Percentiles rank a stretch among this genome's conserved stretches.
Conservation (phyloP, 2,113 vertebrate species). For the Psittacula cyanocephala region DNA sequence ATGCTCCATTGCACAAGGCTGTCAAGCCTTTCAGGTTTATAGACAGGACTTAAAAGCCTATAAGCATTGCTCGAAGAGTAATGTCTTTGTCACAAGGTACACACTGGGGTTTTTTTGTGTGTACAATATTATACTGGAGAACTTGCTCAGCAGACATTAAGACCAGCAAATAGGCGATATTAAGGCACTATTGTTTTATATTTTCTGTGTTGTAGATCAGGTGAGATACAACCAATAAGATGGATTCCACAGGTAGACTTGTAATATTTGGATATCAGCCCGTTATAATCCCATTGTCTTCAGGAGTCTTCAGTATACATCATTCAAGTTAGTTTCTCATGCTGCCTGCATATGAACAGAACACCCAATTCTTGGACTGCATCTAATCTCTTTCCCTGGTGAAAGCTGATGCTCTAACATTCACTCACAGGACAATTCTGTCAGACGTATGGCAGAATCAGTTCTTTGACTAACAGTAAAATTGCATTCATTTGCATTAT, state of each 20-base stretch:
- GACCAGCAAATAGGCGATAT: neutral
- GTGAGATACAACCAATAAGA: neutral
- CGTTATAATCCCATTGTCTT: neutral
- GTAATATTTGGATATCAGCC: neutral
- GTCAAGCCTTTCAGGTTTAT: neutral
- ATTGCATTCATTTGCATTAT: neutral
- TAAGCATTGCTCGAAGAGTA: neutral
- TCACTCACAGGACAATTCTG: neutral
- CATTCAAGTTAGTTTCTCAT: neutral
- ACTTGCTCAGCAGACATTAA: neutral
- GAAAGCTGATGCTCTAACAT: neutral
- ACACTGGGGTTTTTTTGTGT: accelerated
- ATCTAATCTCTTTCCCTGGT: neutral
- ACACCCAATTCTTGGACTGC: accelerated
- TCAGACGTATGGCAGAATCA: neutral
- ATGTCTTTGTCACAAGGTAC: neutral
- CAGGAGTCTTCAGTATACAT: neutral
- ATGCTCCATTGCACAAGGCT: neutral
- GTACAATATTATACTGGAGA: neutral
- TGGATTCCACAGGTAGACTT: neutral
- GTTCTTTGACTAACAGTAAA: neutral
- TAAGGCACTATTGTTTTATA: neutral
- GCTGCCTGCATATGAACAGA: neutral
- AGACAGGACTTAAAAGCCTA: neutral
- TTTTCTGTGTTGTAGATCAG: neutral